Percentiles rank a stretch among this genome's conserved stretches.
These are phyloP conservation scores for Typhlichthys subterraneus DNA, from an alignment of 2,797 vertebrate genomes.

Conservation along the genomic window DNA sequence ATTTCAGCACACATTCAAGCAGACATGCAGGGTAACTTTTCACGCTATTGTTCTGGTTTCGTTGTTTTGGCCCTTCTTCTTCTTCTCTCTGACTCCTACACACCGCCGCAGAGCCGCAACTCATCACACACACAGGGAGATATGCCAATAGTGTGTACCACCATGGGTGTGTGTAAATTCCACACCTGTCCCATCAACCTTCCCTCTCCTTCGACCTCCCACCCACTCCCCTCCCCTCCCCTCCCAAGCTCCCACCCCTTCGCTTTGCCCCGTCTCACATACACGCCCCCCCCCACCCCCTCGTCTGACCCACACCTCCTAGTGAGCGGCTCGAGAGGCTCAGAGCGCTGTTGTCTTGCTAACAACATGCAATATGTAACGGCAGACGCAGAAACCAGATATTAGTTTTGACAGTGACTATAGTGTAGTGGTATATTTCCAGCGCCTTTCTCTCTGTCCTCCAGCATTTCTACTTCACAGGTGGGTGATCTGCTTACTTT, in stretches of 20 bases:
- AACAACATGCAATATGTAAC: slow-evolving; percentile 54
- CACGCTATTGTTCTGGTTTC: too few relatives aligned
- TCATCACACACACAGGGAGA: slow-evolving; percentile 48
- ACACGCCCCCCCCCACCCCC: slow-evolving; percentile 29
- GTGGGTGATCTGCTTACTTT: slow-evolving; percentile 38
- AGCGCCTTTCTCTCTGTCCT: neutral
- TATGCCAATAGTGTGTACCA: slow-evolving; percentile 42
- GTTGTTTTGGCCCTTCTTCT: slow-evolving; percentile 4
- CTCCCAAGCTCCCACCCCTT: slow-evolving; percentile 11
- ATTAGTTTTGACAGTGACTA: neutral
- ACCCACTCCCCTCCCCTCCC: slow-evolving; percentile 4
- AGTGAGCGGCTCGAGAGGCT: slow-evolving; percentile 46
- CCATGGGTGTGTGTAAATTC: slow-evolving; percentile 69
- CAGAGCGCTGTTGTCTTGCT: slow-evolving; percentile 13
- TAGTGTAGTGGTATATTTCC: neutral
- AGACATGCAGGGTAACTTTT: too few relatives aligned
- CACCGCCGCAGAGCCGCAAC: slow-evolving; percentile 37
- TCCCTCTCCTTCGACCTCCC: neutral
- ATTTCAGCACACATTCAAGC: too few relatives aligned
- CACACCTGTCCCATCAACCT: slow-evolving; percentile 73
- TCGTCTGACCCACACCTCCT: slow-evolving; percentile 44
- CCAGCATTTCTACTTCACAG: neutral
- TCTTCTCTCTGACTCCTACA: slow-evolving; percentile 29
- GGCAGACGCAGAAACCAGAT: slow-evolving; percentile 23
- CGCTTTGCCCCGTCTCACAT: slow-evolving; percentile 50